Base-by-base conservation (phyloP, 64 coral and sea anemone species). In the Catalaphyllia jardinei region DNA sequence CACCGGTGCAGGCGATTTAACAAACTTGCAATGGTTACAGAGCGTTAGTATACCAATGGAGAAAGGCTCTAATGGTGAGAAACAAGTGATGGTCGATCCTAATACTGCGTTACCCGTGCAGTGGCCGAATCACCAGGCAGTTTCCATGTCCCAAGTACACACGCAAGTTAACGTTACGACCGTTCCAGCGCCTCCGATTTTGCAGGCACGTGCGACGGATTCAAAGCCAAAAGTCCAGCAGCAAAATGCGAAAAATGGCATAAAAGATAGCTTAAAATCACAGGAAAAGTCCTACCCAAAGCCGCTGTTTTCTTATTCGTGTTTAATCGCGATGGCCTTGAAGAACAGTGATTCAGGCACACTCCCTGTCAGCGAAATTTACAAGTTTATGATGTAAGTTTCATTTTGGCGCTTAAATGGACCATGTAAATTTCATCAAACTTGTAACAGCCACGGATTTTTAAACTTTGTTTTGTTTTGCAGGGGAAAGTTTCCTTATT, bases 321-420 rank as follows among this genome's bases (percentile, higher is more conserved):
- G 97, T 95, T 78, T 99, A 3, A 99, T 99, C 74, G 97, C 97
- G 28, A 99, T 99, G 97, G 97, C 97, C 54, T 67, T 99, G 31
- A 91, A 99, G 86, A 95, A 99, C 85, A 95, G 93, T 55, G 97
- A 99, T 88, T 83, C 97, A 35, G 97, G 97, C 89, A 99, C 97
- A 63, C 88, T 99, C 52, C 97, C 97, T 81, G 97, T 99, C 79
- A 99, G 97, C 88, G 97, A 99, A 91, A 99, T 99, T 75, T 99
- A 99, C 97, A 99, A 99, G 91, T 99, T 99, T 79, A 99, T 99
- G 97, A 95, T 95, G 97, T 99, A 93, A 93, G 97, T 99, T 89
- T 93, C 76, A 85, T 52, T 35, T 85, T 71, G 81, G 81, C 81
- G 80, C 80, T 67, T 29, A 83, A 83, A 83, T 83, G 33, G 62